Evolutionary conservation across 2,888 invertebrate genomes (phyloP).

Genomic region (Rotaria macrura): DNA sequence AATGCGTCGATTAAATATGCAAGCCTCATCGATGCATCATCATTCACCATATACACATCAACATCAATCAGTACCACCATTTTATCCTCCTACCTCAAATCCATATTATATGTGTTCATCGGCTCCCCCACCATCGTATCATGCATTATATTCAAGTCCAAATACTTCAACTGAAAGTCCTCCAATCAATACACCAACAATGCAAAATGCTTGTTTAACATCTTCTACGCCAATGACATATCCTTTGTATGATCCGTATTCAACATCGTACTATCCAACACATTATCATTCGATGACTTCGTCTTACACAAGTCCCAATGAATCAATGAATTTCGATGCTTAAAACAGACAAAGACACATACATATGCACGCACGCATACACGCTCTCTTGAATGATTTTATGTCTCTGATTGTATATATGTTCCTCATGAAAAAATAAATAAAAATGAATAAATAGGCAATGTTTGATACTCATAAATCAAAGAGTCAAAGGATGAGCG

Average conservation of each 20-base stretch:
- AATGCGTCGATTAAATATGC: conserved; percentile 4
- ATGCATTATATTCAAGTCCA: background rate
- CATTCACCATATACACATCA: background rate
- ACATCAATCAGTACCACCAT: background rate
- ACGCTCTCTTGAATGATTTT: background rate
- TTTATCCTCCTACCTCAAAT: background rate
- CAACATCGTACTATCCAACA: background rate
- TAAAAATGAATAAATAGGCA: background rate
- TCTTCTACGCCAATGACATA: background rate
- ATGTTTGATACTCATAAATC: background rate
- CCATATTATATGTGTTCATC: background rate
- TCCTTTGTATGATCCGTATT: background rate
- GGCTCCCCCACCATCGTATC: background rate
- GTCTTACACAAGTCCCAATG: background rate
- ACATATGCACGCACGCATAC: too few species aligned
- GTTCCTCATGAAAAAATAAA: background rate
- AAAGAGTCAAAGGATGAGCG: background rate
- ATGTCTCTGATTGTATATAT: background rate
- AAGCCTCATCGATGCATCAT: background rate
- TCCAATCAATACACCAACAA: background rate
- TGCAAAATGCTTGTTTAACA: background rate
- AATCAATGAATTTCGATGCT: background rate
- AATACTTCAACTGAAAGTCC: background rate
- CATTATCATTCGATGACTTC: background rate
- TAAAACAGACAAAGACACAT: too few species aligned